These are phyloP conservation scores for Tetheella fluctuosa DNA, from an alignment of 2,888 invertebrate genomes.

Conservation along the genomic window DNA sequence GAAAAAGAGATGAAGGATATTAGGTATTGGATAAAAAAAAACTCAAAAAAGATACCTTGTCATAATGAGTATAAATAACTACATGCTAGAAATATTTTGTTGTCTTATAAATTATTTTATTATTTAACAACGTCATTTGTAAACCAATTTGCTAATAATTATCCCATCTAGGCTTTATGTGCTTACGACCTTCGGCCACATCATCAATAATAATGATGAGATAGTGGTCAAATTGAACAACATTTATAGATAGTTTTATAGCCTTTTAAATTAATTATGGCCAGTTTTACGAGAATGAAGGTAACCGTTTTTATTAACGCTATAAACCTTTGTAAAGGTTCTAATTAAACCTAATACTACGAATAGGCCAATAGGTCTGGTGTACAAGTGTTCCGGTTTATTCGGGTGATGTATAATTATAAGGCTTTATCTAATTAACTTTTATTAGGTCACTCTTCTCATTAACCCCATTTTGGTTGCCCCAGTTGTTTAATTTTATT, in stretches of 20 bases:
- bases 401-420: slow-evolving; percentile 32
- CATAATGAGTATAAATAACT: too few relatives aligned
- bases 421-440: slow-evolving; percentile 33
- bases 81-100: too few relatives aligned
- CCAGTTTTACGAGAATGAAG: background rate
- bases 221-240: too few relatives aligned
- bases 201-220: too few relatives aligned
- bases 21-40: too few relatives aligned
- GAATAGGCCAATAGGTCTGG: slow-evolving; percentile 18
- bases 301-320: background rate
- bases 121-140: too few relatives aligned
- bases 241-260: background rate
- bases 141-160: too few relatives aligned
- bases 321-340: background rate
- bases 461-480: slow-evolving; percentile 31
- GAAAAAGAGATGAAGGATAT: too few relatives aligned
- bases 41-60: too few relatives aligned
- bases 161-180: too few relatives aligned
- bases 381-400: slow-evolving; percentile 26
- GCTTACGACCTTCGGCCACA: too few relatives aligned
- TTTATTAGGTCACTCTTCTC: slow-evolving; percentile 35
- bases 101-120: too few relatives aligned
- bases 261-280: background rate
- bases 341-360: slow-evolving; percentile 10
- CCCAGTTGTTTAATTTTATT: slow-evolving; percentile 19